Base-by-base conservation (phyloP, 2,113 vertebrate species). In the Phalacrocorax pelagicus region DNA sequence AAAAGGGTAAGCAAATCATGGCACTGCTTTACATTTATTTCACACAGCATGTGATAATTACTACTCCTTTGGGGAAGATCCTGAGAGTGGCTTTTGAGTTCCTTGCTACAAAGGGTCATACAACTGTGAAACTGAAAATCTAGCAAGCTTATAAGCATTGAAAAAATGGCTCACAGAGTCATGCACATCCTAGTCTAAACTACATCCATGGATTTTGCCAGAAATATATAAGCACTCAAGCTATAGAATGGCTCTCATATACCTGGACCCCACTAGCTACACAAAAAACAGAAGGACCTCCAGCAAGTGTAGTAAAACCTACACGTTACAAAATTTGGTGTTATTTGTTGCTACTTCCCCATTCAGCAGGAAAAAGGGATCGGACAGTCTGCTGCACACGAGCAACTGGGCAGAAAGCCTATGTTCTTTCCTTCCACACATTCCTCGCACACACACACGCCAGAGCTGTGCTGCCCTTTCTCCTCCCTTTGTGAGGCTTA, bases 301-400 rank as follows among this genome's bases (percentile, higher is more conserved):
- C n/a, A 89, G 40, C 66, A 72, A 66, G 15, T 1, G 4, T 54
- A 54, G 10, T 15, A 36, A 72, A 27, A 72, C 38, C 30, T 61
- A 73, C 15, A 47, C 18, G 23, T 14, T 11, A 36, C 40, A 78
- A 42, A 15, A 58, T 10, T 32, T 47, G 34, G 15, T 49, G 1
- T 22, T 22, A 54, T 6, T 14, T 57, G 11, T 32, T 74, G 19
- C n/a, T 74, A 26, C 19, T 44, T 57, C 27, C 11, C 46, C 13
- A 27, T 18, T 38, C 59, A 62, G 12, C 38, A 54, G 6, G 36
- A 59, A 58, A 92, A 58, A 74, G 19, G 30, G 22, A 51, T 34
- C 1, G 0, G 24, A 91, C 51, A n/a, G 62, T n/a, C 44, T 62
- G 36, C 11, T 55, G 36, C 42, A 69, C 10, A 18, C 0, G 0